phyloP scores from a whole-genome alignment of 2,888 invertebrate genomes.

The Scaptomyza tumidula region DNA sequence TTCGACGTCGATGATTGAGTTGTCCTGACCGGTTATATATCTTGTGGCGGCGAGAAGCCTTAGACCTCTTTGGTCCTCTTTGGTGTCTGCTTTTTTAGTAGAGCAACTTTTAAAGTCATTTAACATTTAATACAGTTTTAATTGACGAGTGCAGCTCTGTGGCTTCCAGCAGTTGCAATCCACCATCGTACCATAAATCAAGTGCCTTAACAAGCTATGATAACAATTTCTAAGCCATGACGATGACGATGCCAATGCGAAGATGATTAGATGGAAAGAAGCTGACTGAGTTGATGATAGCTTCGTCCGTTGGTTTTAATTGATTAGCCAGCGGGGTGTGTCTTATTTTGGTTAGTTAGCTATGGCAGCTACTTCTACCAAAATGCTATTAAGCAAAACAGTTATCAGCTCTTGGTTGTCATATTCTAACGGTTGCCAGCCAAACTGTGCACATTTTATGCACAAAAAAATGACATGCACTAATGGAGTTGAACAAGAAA shows the following conservation, averaged over 20 bases:
- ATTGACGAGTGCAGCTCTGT: conserved; percentile 47
- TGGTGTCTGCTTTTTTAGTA: conserved; percentile 12
- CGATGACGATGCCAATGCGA: conserved; percentile 25
- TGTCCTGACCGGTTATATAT: conserved; percentile 61
- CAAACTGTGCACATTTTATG: conserved; percentile 55
- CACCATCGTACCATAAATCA: conserved; percentile 47
- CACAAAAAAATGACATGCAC: conserved; percentile 75
- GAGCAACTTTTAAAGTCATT: conserved; percentile 62
- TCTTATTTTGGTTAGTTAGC: neutral
- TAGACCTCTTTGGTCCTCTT: neutral
- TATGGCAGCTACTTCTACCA: conserved; percentile 48
- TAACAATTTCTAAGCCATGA: conserved; percentile 4
- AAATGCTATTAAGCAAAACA: conserved; percentile 59
- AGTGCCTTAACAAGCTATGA: conserved; percentile 69
- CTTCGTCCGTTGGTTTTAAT: conserved; percentile 54
- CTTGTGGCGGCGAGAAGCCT: neutral
- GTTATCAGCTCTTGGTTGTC: conserved; percentile 30
- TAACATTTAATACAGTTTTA: conserved; percentile 76
- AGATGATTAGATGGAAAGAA: conserved; percentile 6
- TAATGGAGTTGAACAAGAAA: conserved; percentile 58
- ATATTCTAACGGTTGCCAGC: conserved; percentile 56
- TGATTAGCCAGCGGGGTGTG: conserved; percentile 66
- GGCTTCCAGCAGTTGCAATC: conserved; percentile 10
- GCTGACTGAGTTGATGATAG: conserved; percentile 51
- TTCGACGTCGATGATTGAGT: conserved; percentile 58